Percentiles rank a stretch among this genome's conserved stretches.
These are phyloP conservation scores for Podarcis cretensis DNA, from an alignment of 2,113 vertebrate species.

Conservation along the genomic window DNA sequence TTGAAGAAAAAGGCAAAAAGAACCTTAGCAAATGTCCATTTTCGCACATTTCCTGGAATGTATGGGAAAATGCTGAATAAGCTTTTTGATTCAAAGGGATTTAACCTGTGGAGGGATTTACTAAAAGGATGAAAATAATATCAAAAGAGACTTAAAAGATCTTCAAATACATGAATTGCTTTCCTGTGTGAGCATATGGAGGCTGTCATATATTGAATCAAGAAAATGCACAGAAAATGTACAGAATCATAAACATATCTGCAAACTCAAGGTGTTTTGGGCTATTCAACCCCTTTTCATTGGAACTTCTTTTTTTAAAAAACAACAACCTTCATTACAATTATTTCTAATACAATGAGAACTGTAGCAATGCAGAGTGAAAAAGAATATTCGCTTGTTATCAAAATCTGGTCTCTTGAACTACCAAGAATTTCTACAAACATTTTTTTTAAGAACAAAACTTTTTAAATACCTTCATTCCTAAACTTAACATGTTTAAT, in stretches of 20 bases:
- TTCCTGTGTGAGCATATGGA: not conserved
- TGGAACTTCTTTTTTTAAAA: not conserved
- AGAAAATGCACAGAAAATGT: not conserved
- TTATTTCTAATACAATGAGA: not conserved
- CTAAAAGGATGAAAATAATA: not conserved
- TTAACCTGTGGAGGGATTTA: not conserved
- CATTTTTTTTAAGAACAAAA: not conserved
- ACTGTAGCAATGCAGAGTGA: too few relatives aligned
- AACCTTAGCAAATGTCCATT: not conserved
- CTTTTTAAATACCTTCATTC: not conserved
- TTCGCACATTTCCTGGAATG: not conserved
- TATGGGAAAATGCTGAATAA: not conserved
- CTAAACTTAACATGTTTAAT: not conserved
- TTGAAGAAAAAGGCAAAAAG: not conserved
- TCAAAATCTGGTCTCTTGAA: not conserved
- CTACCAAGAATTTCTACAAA: not conserved
- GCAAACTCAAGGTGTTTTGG: not conserved
- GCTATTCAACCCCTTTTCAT: not conserved
- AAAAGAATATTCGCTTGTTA: not conserved
- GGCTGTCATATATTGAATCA: not conserved
- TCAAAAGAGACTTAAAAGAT: not conserved
- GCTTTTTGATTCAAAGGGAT: constrained; percentile 5
- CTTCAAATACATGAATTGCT: not conserved
- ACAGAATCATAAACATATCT: not conserved
- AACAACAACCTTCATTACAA: not conserved